These are phyloP conservation scores for Amphipoea oculea DNA, from an alignment of 2,888 invertebrate species.

Conservation along the genomic window DNA sequence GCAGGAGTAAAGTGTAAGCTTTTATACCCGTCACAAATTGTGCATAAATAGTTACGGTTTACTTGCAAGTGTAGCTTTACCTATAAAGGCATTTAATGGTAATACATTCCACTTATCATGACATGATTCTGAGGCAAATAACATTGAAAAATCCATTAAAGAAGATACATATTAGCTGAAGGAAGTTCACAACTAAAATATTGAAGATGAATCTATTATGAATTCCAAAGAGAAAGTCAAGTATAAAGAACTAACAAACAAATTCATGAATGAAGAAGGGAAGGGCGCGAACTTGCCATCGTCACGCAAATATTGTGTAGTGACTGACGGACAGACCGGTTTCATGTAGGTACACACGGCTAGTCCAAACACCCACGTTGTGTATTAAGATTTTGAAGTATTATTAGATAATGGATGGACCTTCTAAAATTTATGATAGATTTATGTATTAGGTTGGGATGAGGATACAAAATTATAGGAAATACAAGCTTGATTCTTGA, in stretches of 20 bases:
- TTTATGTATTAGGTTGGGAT: slow-evolving; percentile 49
- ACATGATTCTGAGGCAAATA: not conserved
- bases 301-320: slow-evolving; percentile 84
- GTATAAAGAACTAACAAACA: slow-evolving; percentile 54
- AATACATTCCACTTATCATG: slow-evolving; percentile 11
- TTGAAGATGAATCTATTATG: slow-evolving; percentile 1
- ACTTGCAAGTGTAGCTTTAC: slow-evolving; percentile 23
- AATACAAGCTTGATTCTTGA: slow-evolving; percentile 22
- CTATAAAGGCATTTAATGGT: slow-evolving; percentile 19
- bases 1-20: slow-evolving; percentile 51
- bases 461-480: slow-evolving; percentile 33
- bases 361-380: slow-evolving; percentile 74
- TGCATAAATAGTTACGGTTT: slow-evolving; percentile 54
- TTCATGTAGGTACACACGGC: slow-evolving; percentile 78
- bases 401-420: slow-evolving; percentile 63
- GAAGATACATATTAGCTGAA: not conserved
- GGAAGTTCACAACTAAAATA: not conserved
- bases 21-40: slow-evolving; percentile 55
- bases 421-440: slow-evolving; percentile 50
- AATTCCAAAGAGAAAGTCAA: slow-evolving; percentile 65
- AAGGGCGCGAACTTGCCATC: slow-evolving; percentile 75
- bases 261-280: slow-evolving; percentile 78
- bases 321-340: slow-evolving; percentile 83
- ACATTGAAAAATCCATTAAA: not conserved
- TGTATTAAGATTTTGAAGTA: slow-evolving; percentile 67